A percentile compares a stretch with the other conserved stretches of the same genome.
Conservation (phyloP, 2,113 vertebrate species). For the Paradisaea rubra region DNA sequence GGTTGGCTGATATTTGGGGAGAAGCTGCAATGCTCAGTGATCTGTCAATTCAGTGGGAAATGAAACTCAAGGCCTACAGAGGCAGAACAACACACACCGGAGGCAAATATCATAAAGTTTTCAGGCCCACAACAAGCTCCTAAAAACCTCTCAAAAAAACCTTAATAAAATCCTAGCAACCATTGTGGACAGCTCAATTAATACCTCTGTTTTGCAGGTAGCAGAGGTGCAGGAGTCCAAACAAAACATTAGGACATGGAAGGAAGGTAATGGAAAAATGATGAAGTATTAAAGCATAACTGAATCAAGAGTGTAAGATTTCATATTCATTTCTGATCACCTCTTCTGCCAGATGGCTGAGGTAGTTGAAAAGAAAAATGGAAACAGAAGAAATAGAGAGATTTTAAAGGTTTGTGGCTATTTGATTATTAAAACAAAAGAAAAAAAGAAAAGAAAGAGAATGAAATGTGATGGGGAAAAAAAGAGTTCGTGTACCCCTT, state of each 20-base stretch:
- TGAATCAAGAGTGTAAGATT: not conserved
- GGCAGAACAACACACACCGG: not conserved
- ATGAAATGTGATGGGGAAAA: fast-evolving
- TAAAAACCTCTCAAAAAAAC: not conserved
- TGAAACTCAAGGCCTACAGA: not conserved
- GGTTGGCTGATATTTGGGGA: not conserved
- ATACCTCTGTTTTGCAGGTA: not conserved
- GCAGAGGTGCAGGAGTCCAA: not conserved
- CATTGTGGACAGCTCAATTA: not conserved
- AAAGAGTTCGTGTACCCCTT: not conserved
- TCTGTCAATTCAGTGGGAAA: fast-evolving
- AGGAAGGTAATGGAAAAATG: not conserved
- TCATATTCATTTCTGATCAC: not conserved
- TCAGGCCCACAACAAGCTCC: not conserved
- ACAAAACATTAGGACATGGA: not conserved
- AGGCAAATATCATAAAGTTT: not conserved
- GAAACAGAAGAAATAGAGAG: not conserved
- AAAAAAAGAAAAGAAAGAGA: not conserved
- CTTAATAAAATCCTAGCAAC: not conserved
- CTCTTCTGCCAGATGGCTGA: not conserved
- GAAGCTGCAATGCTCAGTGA: not conserved
- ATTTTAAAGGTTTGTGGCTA: not conserved
- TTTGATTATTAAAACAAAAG: not conserved
- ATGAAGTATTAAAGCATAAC: not conserved
- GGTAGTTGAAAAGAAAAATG: not conserved